Evolutionary conservation across 2,113 vertebrate genomes (phyloP).

Genomic region (Siniperca chuatsi): DNA sequence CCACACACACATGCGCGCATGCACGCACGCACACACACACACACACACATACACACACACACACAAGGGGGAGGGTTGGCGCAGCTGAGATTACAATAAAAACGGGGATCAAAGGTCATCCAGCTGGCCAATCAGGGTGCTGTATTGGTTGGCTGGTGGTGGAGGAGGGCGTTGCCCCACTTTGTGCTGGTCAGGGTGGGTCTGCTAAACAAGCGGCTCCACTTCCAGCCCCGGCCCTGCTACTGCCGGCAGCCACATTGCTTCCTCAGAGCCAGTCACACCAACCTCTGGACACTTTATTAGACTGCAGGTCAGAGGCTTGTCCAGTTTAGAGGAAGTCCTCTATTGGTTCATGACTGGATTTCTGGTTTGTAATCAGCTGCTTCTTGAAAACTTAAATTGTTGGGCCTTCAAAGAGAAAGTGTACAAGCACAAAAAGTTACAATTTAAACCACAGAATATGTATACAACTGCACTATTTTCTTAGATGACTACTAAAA

Average conservation of each 20-base stretch:
- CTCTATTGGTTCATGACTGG: neutral
- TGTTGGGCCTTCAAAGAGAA: neutral
- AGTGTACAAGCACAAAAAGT: neutral
- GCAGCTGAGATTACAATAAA: slow-evolving; percentile 80
- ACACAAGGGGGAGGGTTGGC: slow-evolving; percentile 53
- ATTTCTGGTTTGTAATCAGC: neutral
- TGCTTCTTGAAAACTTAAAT: slow-evolving; percentile 3
- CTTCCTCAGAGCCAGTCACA: slow-evolving; percentile 48
- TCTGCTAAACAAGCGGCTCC: slow-evolving; percentile 74
- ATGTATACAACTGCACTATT: neutral
- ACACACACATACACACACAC: slow-evolving; percentile 42
- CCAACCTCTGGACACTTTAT: slow-evolving; percentile 1
- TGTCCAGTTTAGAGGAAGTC: slow-evolving; percentile 10
- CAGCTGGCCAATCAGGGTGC: slow-evolving; percentile 74
- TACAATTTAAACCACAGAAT: slow-evolving; percentile 1
- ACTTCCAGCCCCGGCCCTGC: slow-evolving; percentile 60
- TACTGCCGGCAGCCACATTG: slow-evolving; percentile 29
- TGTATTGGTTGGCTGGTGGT: slow-evolving; percentile 55
- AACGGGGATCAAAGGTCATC: slow-evolving; percentile 75
- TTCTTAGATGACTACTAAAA: neutral
- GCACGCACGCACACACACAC: slow-evolving; percentile 35
- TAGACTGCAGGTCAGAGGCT: slow-evolving; percentile 5
- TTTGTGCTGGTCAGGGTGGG: slow-evolving; percentile 80
- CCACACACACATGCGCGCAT: slow-evolving; percentile 5
- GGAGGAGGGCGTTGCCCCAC: slow-evolving; percentile 66